Evolutionary conservation across 2,113 vertebrate species (phyloP), one percentile per base, ranked within the genome.

Genomic region (Cryptomyrus ogoouensis): DNA sequence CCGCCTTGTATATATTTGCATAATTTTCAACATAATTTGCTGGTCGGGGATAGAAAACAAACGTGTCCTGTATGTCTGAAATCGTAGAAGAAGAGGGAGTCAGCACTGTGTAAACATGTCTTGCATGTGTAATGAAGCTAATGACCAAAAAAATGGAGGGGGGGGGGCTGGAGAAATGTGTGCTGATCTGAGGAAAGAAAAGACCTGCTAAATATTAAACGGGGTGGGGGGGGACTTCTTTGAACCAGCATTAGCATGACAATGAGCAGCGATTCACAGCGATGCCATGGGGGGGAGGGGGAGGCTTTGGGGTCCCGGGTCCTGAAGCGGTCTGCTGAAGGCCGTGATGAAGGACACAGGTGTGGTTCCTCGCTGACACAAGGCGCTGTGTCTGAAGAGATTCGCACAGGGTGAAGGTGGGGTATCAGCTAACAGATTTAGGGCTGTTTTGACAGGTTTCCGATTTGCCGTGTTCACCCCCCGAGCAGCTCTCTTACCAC

Each of bases 171-270:
- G 47, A 4, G 83, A 19, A 21, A 50, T 27, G 46, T 24, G 35
- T 39, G n/a, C 56, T 39, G 19, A 19, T 27, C n/a, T 50, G 31
- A 46, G 42, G 21, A 39, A 21, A 90, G 70, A 90, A 88, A n/a
- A 47, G 35, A 50, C 44, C 70, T 83, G 66, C 39, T 88, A 58
- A 88, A 90, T 88, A 88, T 88, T 88, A 53, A 58, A 88, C 17
- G 74, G 88, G 90, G 15, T 9, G 39, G 42, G 7, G 1, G 42
- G 46, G 39, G 27, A 35, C 44, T 17, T 70, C 77, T 89, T 84
- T 88, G 42, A 89, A 89, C 53, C 77, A 2, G 44, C 46, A 90
- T 90, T 90, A 90, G 46, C 90, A 90, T 90, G 53, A 90, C 66
- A 90, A 90, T 90, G 90, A 86, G 90, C 52, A 85, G 77, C 83